phyloP scores from a whole-genome alignment of 2,113 vertebrate genomes.

The Boulengeromyrus knoepffleri region DNA sequence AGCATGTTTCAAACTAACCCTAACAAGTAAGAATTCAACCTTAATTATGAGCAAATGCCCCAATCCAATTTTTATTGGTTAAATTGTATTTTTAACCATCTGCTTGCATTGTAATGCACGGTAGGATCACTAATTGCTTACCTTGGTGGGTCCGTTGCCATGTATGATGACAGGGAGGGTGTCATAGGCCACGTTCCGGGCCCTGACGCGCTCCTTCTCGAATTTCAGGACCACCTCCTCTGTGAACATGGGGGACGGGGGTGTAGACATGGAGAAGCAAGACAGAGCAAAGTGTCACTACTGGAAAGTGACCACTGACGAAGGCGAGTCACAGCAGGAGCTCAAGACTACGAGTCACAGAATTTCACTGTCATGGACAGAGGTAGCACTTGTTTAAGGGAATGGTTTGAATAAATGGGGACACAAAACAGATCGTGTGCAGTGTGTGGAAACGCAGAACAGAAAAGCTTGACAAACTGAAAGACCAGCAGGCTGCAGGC shows the following conservation, averaged over 20 bases:
- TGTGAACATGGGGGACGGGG: conserved; percentile 25
- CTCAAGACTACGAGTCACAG: neutral
- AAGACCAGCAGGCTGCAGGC: too few species aligned
- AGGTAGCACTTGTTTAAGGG: neutral
- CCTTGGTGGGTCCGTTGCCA: conserved; percentile 74
- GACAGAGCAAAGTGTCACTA: neutral
- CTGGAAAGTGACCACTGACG: neutral
- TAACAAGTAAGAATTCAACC: neutral
- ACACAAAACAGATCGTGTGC: neutral
- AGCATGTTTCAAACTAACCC: neutral
- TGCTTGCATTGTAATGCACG: neutral
- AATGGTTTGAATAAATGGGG: neutral
- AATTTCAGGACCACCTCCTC: conserved; percentile 74
- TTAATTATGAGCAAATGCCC: neutral
- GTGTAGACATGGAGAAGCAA: neutral
- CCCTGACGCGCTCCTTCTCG: conserved; percentile 61
- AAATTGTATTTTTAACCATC: neutral
- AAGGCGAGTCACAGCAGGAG: neutral
- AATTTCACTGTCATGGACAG: neutral
- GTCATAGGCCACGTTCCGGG: conserved; percentile 69
- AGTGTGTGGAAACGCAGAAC: neutral
- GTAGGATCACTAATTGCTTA: conserved; percentile 23
- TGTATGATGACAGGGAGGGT: conserved; percentile 69
- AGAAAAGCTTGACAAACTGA: neutral
- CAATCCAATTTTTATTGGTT: neutral